Base-by-base conservation (phyloP, 1,140 invertebrate species). In the Solenopsis fugax region DNA sequence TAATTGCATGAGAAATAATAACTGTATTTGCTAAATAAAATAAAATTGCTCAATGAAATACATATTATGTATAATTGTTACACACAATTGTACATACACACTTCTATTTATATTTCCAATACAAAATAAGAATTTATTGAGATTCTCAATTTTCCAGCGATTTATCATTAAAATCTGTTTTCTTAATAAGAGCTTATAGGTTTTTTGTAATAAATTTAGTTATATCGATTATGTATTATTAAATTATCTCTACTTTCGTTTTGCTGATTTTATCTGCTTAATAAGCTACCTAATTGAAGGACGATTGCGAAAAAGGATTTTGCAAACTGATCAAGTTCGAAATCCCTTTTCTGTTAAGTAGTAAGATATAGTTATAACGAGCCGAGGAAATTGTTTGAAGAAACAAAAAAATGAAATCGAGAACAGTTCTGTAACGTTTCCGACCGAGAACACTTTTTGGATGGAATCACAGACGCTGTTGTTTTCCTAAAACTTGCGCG, bases 401-500 rank as follows among this genome's bases (percentile, higher is more conserved):
- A 75, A 34, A 52, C n/a, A n/a, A 56, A 73, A 13, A 6, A 21
- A 29, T 45, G 7, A 52, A 54, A 72, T 54, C 18, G n/a, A 41
- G 4, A 54, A 80, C 12, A 56, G 10, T 9, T 72, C 1, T n/a
- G 0, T 72, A n/a, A 58, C 13, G 13, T 12, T 73, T 72, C 2
- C 4, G 24, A 50, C 2, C 50, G 4, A 18, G 21, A 45, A 48
- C 10, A 73, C 13, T 82, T 73, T 67, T 82, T 24, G 29, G 34
- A 29, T 29, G 29, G 16, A 73, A 73, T 34, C 69, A 24, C 52
- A 84, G 24, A 84, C 41, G 24, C 24, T 73, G 52, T 62, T 81
- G 64, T 75, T 73, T 84, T 60, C 80, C 48, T 41, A 60, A 60
- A 84, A 84, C 80, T 84, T 73, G 13, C n/a, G 4, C 45, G n/a